phyloP scores from a whole-genome alignment of 2,113 vertebrate genomes.

The Rhineura floridana region DNA sequence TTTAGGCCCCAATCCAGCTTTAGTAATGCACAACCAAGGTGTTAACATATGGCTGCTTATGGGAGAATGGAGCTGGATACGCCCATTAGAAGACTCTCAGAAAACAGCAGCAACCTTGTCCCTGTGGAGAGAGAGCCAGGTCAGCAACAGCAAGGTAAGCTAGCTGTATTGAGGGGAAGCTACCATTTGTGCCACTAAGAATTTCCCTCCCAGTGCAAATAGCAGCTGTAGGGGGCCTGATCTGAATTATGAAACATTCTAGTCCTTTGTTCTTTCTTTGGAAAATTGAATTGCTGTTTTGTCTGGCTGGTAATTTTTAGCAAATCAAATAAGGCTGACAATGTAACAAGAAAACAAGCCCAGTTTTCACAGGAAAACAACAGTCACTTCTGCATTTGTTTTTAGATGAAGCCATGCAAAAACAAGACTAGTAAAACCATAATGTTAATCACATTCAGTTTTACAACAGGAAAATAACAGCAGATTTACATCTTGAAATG shows the following conservation, averaged over 20 bases:
- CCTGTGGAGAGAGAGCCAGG: too few species aligned
- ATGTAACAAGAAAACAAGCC: slow-evolving; percentile 7
- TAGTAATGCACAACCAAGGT: not conserved
- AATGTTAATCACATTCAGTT: slow-evolving; percentile 6
- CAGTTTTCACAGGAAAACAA: slow-evolving; percentile 15
- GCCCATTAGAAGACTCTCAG: not conserved
- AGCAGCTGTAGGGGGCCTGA: not conserved
- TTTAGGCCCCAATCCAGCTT: not conserved
- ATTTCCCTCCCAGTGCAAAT: not conserved
- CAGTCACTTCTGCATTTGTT: slow-evolving; percentile 33
- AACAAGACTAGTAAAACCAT: slow-evolving; percentile 17
- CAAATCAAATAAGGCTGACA: not conserved
- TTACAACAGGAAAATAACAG: not conserved
- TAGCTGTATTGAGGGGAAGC: not conserved
- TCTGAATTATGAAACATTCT: not conserved
- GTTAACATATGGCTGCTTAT: too few species aligned
- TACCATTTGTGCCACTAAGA: not conserved
- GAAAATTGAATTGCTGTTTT: slow-evolving; percentile 4
- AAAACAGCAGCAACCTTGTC: too few species aligned
- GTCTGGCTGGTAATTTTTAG: slow-evolving; percentile 4
- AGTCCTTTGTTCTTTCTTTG: not conserved
- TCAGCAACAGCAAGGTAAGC: too few species aligned
- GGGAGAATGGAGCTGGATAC: not conserved
- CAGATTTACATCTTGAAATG: not conserved
- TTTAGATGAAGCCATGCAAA: slow-evolving; percentile 37